A percentile compares a stretch with the other conserved stretches of the same genome.
phyloP scores from a whole-genome alignment of 1,140 invertebrate genomes.

The Vollenhovia emeryi region DNA sequence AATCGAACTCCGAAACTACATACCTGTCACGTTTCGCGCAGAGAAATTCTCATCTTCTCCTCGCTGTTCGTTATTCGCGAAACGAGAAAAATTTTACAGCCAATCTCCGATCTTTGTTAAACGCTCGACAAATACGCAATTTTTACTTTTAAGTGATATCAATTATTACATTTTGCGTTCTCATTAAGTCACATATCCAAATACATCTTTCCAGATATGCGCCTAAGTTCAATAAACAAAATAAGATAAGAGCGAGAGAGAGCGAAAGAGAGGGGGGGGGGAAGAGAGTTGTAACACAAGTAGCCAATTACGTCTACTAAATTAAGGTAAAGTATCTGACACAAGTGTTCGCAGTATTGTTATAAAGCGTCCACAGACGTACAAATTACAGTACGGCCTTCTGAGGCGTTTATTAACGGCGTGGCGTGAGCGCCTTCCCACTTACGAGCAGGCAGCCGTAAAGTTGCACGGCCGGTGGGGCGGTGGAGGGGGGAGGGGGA shows the following conservation, averaged over 20 bases:
- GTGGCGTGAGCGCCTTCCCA: slow-evolving; percentile 14
- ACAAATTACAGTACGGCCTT: slow-evolving; percentile 47
- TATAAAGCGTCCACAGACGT: slow-evolving; percentile 15
- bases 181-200: background rate
- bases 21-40: slow-evolving; percentile 51
- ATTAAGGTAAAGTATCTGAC: background rate
- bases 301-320: background rate
- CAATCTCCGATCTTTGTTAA: slow-evolving; percentile 3
- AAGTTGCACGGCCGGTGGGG: background rate
- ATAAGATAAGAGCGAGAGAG: too few species aligned
- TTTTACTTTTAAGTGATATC: background rate
- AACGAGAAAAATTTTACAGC: slow-evolving; percentile 25
- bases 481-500: background rate
- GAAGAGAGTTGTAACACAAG: background rate
- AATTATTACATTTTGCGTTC: too few species aligned
- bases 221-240: background rate
- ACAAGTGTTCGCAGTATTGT: slow-evolving; percentile 2
- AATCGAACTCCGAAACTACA: slow-evolving; percentile 53
- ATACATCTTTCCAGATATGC: background rate
- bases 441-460: slow-evolving; percentile 26
- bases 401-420: slow-evolving; percentile 45
- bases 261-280: too few species aligned
- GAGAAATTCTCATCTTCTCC: slow-evolving; percentile 26
- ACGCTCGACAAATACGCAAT: background rate
- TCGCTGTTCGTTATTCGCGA: slow-evolving; percentile 30